phyloP scores from a whole-genome alignment of 1,140 invertebrate species.

The Ceratina calcarata region DNA sequence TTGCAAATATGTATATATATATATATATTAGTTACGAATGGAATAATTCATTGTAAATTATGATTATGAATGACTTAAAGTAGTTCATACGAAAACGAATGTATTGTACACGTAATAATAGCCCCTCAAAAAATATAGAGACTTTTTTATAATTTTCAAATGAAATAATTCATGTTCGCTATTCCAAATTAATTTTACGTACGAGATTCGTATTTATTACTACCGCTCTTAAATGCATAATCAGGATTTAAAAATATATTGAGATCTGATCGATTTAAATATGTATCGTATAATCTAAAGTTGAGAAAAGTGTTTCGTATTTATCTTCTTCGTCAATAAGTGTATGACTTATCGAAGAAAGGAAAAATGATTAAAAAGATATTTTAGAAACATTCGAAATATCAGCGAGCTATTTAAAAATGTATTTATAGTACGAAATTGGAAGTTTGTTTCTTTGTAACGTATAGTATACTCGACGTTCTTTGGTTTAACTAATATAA shows the following conservation, averaged over 20 bases:
- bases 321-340: conserved; percentile 7
- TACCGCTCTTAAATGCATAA: conserved; percentile 57
- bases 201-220: conserved; percentile 42
- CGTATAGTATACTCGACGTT: conserved; percentile 22
- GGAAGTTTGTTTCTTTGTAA: conserved; percentile 41
- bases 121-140: conserved; percentile 10
- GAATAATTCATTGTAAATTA: conserved; percentile 35
- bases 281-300: conserved; percentile 2
- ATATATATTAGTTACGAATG: conserved; percentile 11
- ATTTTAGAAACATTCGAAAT: conserved; percentile 9
- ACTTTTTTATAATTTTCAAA: conserved; percentile 10
- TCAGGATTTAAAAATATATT: conserved; percentile 53
- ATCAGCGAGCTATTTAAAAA: conserved; percentile 7
- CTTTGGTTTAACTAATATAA: conserved; percentile 54
- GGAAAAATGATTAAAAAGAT: conserved; percentile 34
- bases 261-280: conserved; percentile 58
- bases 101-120: conserved; percentile 25
- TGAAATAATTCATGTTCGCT: conserved; percentile 13
- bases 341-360: conserved; percentile 15
- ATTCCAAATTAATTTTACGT: conserved; percentile 20
- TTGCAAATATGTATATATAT: conserved; percentile 11
- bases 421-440: conserved; percentile 19
- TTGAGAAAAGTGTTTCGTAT: neutral
- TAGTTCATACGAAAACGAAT: conserved; percentile 36
- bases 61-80: neutral